Base-by-base conservation (phyloP, 2,797 vertebrate species). In the Xiphorhynchus erythropygius region DNA sequence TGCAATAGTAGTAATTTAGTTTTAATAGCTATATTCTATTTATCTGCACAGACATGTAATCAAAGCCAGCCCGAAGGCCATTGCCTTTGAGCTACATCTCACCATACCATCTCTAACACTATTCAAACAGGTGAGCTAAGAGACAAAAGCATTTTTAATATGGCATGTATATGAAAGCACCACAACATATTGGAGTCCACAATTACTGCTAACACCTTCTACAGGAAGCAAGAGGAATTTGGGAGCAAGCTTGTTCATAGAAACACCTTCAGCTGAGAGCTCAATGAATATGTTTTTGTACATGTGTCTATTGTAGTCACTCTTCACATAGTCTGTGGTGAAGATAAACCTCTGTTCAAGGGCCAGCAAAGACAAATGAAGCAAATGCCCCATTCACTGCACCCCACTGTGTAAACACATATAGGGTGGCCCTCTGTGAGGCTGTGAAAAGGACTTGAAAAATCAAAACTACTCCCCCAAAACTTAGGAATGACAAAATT, bases 241-340 rank as follows among this genome's bases (percentile, higher is more conserved):
- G 24, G 32, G 10, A 81, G 12, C n/a, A 70, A 37, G 27, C 9
- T 71, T 3, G 0, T 35, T 65, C 73, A 57, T 28, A 88, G 9
- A 75, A 64, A 55, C 3, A 15, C 49, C 10, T 84, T 37, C 27
- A 46, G 37, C 13, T n/a, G 17, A 82, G 21, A 84, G 7, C 17
- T 60, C 9, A 23, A 23, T 18, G 2, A 69, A 21, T 33, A 13
- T 13, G 4, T 25, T 50, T 63, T 35, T 50, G 19, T 50, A 18
- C 17, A 6, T 8, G 3, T 42, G 30, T 7, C 53, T 57, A 11
- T 0, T 14, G 1, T 1, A 69, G 55, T 9, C 68, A 62, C 28
- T 57, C 35, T 49, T 81, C 42, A 37, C 18, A 64, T 11, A 79
- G 33, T 7, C n/a, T n/a, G 21, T 53, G 19, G 15, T 39, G 10